Base-by-base conservation (phyloP, 2,888 invertebrate species). In the Erebia epiphron region DNA sequence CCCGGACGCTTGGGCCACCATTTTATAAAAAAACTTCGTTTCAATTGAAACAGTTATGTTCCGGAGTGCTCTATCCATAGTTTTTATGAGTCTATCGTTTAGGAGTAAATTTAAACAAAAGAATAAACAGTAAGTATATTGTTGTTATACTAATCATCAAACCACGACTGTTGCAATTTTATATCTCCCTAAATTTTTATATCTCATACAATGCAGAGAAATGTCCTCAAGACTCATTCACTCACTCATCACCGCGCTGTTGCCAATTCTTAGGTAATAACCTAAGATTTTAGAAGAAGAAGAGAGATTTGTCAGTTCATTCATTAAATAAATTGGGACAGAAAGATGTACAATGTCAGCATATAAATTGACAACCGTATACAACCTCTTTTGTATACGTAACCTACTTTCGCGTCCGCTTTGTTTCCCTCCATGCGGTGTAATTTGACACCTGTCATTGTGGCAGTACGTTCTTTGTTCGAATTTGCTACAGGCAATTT, bases 381-480 rank as follows among this genome's bases (percentile, higher is more conserved):
- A 62, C 8, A 56, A 69, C 52, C 54, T 72, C 54, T 79, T 78
- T 78, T 76, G 77, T 78, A 78, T 75, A 64, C 56, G 79, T 78
- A 82, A 84, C 87, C 87, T 77, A 90, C 89, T 88, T 88, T 86
- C 86, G 54, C 73, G 73, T 74, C 74, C 75, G 73, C 82, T 84
- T 86, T 86, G 85, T 89, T 86, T 86, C 83, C 85, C 84, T 82
- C 83, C 79, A 78, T 76, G 75, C 74, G 70, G 76, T 80, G 79
- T 75, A 82, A 82, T 82, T 79, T 82, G 81, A 79, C 83, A 77
- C 75, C 78, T 82, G 74, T 68, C 74, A 86, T 72, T 79, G 78
- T 85, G 84, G 83, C 83, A 82, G 78, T 75, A 75, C 68, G 52
- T 64, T 65, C 75, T 74, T 75, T 75, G 76, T 78, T 76, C 41